Evolutionary conservation across 2,888 invertebrate species (phyloP).

Genomic region (Apotomis turbidana): DNA sequence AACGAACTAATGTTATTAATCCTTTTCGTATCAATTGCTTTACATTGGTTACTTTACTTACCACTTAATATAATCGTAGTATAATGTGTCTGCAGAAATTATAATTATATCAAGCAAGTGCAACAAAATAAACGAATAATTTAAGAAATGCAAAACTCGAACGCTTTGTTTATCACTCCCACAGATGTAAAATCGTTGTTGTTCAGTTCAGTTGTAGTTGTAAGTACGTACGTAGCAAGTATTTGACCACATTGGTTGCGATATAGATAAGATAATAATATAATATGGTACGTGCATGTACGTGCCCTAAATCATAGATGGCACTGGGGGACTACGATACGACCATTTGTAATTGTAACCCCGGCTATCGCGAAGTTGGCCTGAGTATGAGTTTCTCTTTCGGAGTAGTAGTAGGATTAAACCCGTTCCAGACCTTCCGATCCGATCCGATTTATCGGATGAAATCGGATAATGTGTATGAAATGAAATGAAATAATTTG

Average conservation of each 20-base stretch:
- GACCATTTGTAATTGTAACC: no score
- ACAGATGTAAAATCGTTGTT: constrained; percentile 22
- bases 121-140: constrained; percentile 3
- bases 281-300: no score
- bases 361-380: no score
- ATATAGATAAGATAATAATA: no score
- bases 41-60: constrained; percentile 17
- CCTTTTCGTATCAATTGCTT: neutral
- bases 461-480: no score
- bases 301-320: no score
- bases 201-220: neutral
- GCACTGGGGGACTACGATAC: no score
- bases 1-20: constrained; percentile 22
- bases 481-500: no score
- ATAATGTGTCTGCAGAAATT: constrained; percentile 1
- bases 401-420: no score
- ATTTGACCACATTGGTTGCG: neutral
- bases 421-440: no score
- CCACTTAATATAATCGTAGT: constrained; percentile 4
- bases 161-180: constrained; percentile 41
- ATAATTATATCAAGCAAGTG: constrained; percentile 1
- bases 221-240: neutral
- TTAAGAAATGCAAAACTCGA: constrained; percentile 4
- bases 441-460: no score
- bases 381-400: no score